A percentile compares a stretch with the other conserved stretches of the same genome.
These are phyloP conservation scores for Pollenia amentaria DNA, from an alignment of 2,888 invertebrate species.

Conservation along the genomic window DNA sequence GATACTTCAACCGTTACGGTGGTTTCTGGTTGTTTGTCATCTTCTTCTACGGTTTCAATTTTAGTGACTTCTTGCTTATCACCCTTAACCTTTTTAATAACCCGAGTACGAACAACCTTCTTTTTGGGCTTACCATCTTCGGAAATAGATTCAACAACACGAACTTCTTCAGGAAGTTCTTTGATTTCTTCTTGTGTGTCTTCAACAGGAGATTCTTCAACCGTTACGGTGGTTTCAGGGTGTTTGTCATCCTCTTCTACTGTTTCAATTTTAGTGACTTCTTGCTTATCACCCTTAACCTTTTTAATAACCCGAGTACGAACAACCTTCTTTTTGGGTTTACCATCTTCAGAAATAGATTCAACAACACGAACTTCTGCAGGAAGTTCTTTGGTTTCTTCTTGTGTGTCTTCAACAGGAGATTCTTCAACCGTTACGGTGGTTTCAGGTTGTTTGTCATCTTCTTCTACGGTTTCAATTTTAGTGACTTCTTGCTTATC, in stretches of 20 bases:
- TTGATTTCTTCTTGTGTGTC: conserved; percentile 39
- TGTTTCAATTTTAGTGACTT: conserved; percentile 76
- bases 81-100: conserved; percentile 65
- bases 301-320: conserved; percentile 75
- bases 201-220: conserved; percentile 66
- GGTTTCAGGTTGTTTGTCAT: conserved; percentile 70
- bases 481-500: conserved; percentile 72
- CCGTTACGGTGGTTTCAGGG: conserved; percentile 75
- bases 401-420: conserved; percentile 55
- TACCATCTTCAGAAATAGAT: conserved; percentile 79
- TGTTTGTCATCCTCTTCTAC: conserved; percentile 75
- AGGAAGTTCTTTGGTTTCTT: conserved; percentile 55
- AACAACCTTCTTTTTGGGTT: conserved; percentile 75
- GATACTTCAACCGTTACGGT: conserved; percentile 62
- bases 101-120: conserved; percentile 61
- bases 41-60: conserved; percentile 70
- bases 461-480: conserved; percentile 73
- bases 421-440: conserved; percentile 66
- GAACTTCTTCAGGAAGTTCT: conserved; percentile 65
- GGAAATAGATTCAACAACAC: conserved; percentile 42
- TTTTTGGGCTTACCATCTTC: conserved; percentile 64
- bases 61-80: conserved; percentile 67
- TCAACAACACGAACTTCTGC: conserved; percentile 78
- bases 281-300: conserved; percentile 75
- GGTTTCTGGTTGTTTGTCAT: conserved; percentile 67